These are phyloP conservation scores for Heliconius hewitsoni DNA, from an alignment of 1,140 invertebrate species.

Conservation along the genomic window DNA sequence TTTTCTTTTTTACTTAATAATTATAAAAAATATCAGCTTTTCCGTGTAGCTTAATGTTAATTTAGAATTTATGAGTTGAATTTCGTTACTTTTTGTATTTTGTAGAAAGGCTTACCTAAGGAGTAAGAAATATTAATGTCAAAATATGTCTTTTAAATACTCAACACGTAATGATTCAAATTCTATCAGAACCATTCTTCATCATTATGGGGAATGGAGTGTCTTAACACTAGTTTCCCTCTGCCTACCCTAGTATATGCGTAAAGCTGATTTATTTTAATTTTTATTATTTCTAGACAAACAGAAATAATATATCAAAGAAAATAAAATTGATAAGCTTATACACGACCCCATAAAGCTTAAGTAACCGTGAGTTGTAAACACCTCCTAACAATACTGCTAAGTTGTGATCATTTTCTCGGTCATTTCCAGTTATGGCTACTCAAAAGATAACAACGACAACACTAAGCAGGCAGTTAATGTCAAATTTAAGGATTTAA, in stretches of 20 bases:
- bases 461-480: background rate
- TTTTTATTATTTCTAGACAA: too few species aligned
- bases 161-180: background rate
- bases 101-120: background rate
- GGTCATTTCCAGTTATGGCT: constrained; percentile 3
- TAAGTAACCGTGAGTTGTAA: constrained; percentile 8
- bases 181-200: too few species aligned
- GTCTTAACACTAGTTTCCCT: too few species aligned
- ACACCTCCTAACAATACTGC: background rate
- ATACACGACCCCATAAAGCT: background rate
- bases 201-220: too few species aligned
- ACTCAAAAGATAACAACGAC: background rate
- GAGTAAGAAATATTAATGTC: too few species aligned
- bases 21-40: background rate
- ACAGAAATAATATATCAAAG: too few species aligned
- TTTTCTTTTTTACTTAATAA: constrained; percentile 5
- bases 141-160: too few species aligned
- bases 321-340: background rate
- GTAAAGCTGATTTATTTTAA: too few species aligned
- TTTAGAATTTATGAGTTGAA: background rate
- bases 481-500: background rate
- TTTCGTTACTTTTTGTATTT: background rate
- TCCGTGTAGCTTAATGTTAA: background rate
- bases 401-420: constrained; percentile 12
- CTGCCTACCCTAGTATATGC: too few species aligned